Conservation (phyloP, 2,888 invertebrate genomes). For the Torymus tubicola region DNA sequence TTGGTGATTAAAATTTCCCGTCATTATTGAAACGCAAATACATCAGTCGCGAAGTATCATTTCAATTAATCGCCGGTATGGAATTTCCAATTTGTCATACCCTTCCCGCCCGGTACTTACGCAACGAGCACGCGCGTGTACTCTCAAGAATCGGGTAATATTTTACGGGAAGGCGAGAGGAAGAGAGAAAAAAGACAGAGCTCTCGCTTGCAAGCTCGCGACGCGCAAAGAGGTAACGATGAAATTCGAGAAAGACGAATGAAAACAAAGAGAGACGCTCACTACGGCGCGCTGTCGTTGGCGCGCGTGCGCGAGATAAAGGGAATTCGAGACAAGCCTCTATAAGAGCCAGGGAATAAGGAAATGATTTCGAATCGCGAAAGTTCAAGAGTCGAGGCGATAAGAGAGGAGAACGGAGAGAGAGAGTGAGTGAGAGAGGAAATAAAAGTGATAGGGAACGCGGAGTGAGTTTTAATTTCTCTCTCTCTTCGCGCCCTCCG, state of each 20-base stretch:
- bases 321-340: slow-evolving; percentile 18
- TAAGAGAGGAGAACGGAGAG: not conserved
- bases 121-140: no score
- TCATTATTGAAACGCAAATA: no score
- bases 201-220: no score
- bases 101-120: no score
- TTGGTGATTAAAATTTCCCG: no score
- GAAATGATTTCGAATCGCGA: slow-evolving; percentile 24
- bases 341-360: slow-evolving; percentile 13
- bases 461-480: not conserved
- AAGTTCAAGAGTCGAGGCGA: slow-evolving; percentile 1
- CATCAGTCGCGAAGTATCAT: no score
- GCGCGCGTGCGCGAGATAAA: not conserved
- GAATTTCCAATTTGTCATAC: no score
- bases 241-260: slow-evolving; percentile 29
- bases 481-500: not conserved
- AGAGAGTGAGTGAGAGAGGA: not conserved
- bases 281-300: no score
- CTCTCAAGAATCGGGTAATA: no score
- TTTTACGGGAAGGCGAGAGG: no score
- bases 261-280: slow-evolving; percentile 2
- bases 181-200: no score
- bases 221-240: not conserved
- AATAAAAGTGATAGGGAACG: not conserved
- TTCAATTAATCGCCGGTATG: no score